Evolutionary conservation across 2,113 vertebrate species (phyloP).

Genomic region (Eonycteris spelaea): DNA sequence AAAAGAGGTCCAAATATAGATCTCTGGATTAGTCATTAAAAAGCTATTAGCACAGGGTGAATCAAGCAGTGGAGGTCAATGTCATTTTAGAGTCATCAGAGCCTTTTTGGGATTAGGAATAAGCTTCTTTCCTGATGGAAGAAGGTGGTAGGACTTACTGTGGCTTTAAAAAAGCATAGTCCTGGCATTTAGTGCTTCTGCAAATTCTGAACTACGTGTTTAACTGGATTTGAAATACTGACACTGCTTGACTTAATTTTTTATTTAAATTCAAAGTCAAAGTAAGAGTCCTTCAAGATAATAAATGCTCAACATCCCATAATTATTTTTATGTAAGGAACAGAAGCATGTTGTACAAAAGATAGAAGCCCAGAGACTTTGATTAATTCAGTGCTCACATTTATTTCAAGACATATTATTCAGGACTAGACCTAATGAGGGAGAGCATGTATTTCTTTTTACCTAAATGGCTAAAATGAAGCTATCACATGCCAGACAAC

Average conservation of each 20-base stretch:
- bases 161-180: neutral
- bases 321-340: neutral
- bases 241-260: neutral
- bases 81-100: neutral
- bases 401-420: neutral
- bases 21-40: neutral
- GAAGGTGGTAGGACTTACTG: neutral
- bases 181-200: neutral
- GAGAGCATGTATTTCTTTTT: neutral
- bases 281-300: neutral
- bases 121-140: neutral
- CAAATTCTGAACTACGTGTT: neutral
- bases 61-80: neutral
- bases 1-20: neutral
- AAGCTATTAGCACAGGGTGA: neutral
- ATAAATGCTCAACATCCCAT: neutral
- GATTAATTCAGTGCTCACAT: neutral
- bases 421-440: neutral
- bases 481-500: neutral
- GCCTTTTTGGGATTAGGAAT: neutral
- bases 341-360: neutral
- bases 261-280: slow-evolving; percentile 4
- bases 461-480: neutral
- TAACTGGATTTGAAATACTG: neutral
- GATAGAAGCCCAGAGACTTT: neutral